A percentile compares a stretch with the other conserved stretches of the same genome.
Evolutionary conservation across 2,797 vertebrate genomes (phyloP).

Genomic region (Clarias platycephalus): DNA sequence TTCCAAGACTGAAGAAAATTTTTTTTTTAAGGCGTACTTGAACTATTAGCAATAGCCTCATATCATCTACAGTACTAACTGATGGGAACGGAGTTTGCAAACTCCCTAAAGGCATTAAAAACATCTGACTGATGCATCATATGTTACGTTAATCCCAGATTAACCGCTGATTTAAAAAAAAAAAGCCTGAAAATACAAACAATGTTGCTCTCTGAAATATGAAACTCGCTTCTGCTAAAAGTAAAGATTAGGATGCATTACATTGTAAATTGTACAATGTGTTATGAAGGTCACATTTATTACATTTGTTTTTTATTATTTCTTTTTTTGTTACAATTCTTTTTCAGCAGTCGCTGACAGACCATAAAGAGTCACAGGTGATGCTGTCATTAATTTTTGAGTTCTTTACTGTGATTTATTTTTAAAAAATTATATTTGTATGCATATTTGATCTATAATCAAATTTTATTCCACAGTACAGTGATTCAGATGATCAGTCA

Average conservation of each 20-base stretch:
- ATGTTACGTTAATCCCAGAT: not conserved
- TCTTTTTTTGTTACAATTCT: constrained; percentile 20
- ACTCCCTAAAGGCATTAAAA: not conserved
- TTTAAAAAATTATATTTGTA: not conserved
- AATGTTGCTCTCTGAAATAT: not conserved
- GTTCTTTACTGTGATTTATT: not conserved
- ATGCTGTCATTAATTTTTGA: not conserved
- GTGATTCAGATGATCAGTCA: constrained; percentile 73
- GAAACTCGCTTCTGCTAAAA: not conserved
- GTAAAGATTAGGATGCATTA: no score
- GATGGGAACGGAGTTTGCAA: not conserved
- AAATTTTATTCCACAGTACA: constrained; percentile 65
- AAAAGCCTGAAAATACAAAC: not conserved
- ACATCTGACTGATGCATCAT: not conserved
- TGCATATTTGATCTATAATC: constrained; percentile 32
- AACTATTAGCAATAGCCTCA: not conserved
- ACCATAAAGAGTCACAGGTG: constrained; percentile 68
- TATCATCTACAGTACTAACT: not conserved
- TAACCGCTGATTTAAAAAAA: no score
- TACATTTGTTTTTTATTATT: not conserved
- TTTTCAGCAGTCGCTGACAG: constrained; percentile 59
- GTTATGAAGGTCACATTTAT: not conserved
- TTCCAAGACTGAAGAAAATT: not conserved
- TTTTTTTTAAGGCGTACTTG: no score
- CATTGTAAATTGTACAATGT: no score